Percentiles rank a stretch among this genome's conserved stretches.
These are phyloP conservation scores for Stegodyphus mimosarum DNA, from an alignment of 1,140 invertebrate genomes.

Conservation along the genomic window DNA sequence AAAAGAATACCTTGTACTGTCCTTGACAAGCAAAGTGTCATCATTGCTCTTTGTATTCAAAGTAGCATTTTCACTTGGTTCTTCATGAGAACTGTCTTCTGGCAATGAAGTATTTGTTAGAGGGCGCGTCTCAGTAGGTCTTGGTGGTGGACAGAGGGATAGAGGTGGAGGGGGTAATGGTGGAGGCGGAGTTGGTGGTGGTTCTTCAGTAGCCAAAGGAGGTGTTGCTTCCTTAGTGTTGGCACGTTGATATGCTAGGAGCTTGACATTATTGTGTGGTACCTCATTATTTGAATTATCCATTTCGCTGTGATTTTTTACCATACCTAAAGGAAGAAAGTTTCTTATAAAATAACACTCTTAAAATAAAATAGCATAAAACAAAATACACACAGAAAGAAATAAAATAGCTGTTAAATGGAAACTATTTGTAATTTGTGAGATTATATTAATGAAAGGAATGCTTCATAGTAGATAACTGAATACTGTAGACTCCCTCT, in stretches of 20 bases:
- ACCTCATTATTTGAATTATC: slow-evolving; percentile 20
- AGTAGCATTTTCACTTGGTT: background rate
- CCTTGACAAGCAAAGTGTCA: slow-evolving; percentile 9
- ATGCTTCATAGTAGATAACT: no score
- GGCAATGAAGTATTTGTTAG: background rate
- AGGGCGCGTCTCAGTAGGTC: slow-evolving; percentile 23
- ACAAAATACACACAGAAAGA: no score
- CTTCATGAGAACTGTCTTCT: slow-evolving; percentile 17
- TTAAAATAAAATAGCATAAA: no score
- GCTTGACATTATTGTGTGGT: slow-evolving; percentile 15
- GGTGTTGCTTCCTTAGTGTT: slow-evolving; percentile 9
- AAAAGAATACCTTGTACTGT: slow-evolving; percentile 15
- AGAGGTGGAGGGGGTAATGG: slow-evolving; percentile 13
- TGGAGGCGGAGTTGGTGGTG: slow-evolving; percentile 21
- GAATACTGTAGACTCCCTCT: no score
- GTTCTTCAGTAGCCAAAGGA: background rate
- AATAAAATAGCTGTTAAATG: no score
- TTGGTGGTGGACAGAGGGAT: slow-evolving; percentile 1
- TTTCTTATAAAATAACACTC: no score
- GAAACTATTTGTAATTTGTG: no score
- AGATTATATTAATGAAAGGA: no score
- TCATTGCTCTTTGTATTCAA: background rate
- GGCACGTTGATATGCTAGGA: slow-evolving; percentile 15
- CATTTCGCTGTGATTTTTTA: background rate
- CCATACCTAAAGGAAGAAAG: background rate